Evolutionary conservation across 2,797 vertebrate genomes (phyloP), one percentile per base, ranked within the genome.

Genomic region (Tapera naevia): DNA sequence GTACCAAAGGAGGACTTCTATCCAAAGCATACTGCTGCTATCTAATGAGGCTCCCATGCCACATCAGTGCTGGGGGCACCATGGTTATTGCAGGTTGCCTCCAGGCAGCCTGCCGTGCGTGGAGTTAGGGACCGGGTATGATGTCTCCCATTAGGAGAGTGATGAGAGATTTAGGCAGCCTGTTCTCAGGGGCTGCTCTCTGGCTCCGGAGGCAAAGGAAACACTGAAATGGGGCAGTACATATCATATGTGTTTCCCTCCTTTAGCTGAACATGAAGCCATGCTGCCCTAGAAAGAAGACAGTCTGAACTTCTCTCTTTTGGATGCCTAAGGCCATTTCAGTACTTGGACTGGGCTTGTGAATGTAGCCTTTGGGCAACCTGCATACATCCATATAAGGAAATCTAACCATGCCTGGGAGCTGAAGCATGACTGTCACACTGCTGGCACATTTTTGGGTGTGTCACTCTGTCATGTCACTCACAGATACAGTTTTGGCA

Each of bases 141-240:
- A 62, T 3, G 7, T 3, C 28, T 87, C 80, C 83, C 0, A 0
- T 53, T 88, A 67, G 54, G 53, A 41, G 41, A 48, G 83, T 50
- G 83, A 76, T 85, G 86, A 95, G 86, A 92, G 92, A 93, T 87
- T 79, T 46, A 76, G 71, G 45, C 67, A 90, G 64, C 39, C 93
- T 90, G 64, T 60, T 93, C 41, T 66, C 51, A n/a, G 39, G 35
- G 46, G 22, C 58, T 81, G 28, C 33, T 66, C 65, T 67, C 50
- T 65, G 66, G 35, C 67, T 91, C 50, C 70, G 51, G 46, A 75
- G 30, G 6, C 11, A 11, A 11, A 50, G 33, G 76, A 48, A 91
- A n/a, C 60, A 30, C 64, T 54, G 80, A 66, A 84, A 88, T 4
- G 18, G 48, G 51, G 18, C 57, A 33, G n/a, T 25, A 8, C 0